Base-by-base conservation (phyloP, 2,113 vertebrate species). In the Vireo altiloquus region DNA sequence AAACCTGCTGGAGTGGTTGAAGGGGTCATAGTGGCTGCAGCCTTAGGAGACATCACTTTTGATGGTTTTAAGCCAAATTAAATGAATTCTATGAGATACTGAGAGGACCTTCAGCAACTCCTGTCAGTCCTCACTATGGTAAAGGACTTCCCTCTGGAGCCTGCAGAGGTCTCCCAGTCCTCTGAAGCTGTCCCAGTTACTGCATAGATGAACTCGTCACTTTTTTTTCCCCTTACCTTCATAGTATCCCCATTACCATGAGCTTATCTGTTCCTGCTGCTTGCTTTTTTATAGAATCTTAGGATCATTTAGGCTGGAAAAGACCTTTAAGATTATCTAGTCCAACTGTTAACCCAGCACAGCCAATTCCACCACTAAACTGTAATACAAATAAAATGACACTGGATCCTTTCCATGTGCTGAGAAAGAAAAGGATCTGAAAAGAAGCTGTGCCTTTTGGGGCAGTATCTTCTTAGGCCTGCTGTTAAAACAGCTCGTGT, bases 81-180 rank as follows among this genome's bases (percentile, higher is more conserved):
- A 87, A 52, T 6, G 9, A 74, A 23, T 82, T 42, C 11, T 44
- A 1, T 37, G 79, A 33, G 42, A 18, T n/a, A 39, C 11, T 37
- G 54, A 54, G 63, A 53, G 25, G 42, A 64, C 42, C 39, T 86
- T 93, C 50, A 88, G 35, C 33, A 28, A 3, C 15, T 90, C 42
- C 37, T 68, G 21, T 53, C 17, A 35, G 69, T 66, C 42, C 23
- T 79, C 11, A 3, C 4, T 40, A 50, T 1, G 0, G 35, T 50
- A 21, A 50, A 68, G 44, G 93, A 90, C 70, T 97, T 94, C 85
- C 75, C 31, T 77, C 39, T 80, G 68, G 85, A 93, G 82, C 94
- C 93, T 96, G 95, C 82, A 96, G 94, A 94, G 93, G 85, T 97
- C 92, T 93, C 93, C 76, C 88, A 35, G 93, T 60, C 54, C 68